Evolutionary conservation across 2,113 vertebrate species (phyloP).

Genomic region (Neolamprologus tretocephalus): DNA sequence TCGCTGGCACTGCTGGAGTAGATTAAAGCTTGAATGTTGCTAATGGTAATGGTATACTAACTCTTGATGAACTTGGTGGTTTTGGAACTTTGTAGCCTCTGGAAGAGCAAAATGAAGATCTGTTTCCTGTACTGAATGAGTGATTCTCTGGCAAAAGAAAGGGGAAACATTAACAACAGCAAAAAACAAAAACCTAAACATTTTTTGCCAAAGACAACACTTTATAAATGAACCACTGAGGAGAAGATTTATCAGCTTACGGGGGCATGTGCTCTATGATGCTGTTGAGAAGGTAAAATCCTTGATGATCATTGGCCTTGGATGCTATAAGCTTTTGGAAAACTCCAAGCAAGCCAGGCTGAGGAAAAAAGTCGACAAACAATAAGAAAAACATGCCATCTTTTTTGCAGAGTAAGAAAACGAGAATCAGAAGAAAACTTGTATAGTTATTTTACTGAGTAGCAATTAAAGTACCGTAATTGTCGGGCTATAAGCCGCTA

Average conservation of each 20-base stretch:
- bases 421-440: too few relatives aligned
- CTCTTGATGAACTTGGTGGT: constrained; percentile 99
- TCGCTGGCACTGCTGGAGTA: background rate
- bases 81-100: constrained; percentile 97
- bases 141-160: constrained; percentile 73
- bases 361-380: background rate
- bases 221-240: background rate
- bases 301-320: constrained; percentile 97
- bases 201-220: background rate
- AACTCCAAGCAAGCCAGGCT: constrained; percentile 94
- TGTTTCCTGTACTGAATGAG: constrained; percentile 93
- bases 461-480: background rate
- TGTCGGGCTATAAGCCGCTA: too few relatives aligned
- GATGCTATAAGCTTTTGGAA: constrained; percentile 98
- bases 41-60: constrained; percentile 63
- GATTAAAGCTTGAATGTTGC: background rate
- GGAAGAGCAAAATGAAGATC: constrained; percentile 96
- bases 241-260: constrained; percentile 70
- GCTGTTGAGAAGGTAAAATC: constrained; percentile 96
- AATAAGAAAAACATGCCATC: background rate
- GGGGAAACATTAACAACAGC: background rate
- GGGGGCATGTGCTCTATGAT: constrained; percentile 94
- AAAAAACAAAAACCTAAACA: background rate
- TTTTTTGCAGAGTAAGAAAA: background rate
- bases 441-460: background rate